These are phyloP conservation scores for Apostichopus japonicus DNA, from an alignment of 35 echinoderm and acorn worm species.

Conservation along the genomic window DNA sequence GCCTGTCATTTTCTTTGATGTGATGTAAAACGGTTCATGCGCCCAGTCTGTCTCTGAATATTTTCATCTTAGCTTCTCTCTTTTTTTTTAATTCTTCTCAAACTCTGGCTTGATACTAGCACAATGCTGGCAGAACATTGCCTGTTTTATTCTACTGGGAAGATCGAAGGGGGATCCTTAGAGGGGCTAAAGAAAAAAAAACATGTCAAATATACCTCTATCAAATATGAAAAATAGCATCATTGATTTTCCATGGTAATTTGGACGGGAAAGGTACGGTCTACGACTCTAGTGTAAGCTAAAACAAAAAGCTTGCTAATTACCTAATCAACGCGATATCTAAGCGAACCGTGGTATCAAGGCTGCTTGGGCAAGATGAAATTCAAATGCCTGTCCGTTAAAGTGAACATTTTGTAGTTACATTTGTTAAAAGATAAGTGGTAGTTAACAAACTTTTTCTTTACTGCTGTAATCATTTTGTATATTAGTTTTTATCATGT, in stretches of 20 bases:
- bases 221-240: slow-evolving; percentile 4
- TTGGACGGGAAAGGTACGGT: slow-evolving; percentile 2
- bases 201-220: not conserved
- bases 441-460: too few relatives aligned
- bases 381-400: too few relatives aligned
- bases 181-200: not conserved
- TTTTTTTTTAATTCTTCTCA: not conserved
- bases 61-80: not conserved
- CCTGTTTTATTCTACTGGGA: not conserved
- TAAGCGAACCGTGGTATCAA: too few relatives aligned
- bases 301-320: too few relatives aligned
- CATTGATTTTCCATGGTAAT: slow-evolving; percentile 28
- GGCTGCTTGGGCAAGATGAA: too few relatives aligned
- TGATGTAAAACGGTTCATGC: slow-evolving; percentile 50
- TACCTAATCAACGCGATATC: too few relatives aligned
- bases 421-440: too few relatives aligned
- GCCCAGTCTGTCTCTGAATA: slow-evolving; percentile 7
- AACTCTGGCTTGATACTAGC: not conserved
- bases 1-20: slow-evolving; percentile 48
- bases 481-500: too few relatives aligned
- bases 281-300: not conserved
- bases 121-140: not conserved
- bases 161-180: not conserved
- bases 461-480: too few relatives aligned
- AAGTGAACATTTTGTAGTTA: too few relatives aligned